Evolutionary conservation across 2,797 vertebrate species (phyloP).

Genomic region (Sarcophilus harrisii): DNA sequence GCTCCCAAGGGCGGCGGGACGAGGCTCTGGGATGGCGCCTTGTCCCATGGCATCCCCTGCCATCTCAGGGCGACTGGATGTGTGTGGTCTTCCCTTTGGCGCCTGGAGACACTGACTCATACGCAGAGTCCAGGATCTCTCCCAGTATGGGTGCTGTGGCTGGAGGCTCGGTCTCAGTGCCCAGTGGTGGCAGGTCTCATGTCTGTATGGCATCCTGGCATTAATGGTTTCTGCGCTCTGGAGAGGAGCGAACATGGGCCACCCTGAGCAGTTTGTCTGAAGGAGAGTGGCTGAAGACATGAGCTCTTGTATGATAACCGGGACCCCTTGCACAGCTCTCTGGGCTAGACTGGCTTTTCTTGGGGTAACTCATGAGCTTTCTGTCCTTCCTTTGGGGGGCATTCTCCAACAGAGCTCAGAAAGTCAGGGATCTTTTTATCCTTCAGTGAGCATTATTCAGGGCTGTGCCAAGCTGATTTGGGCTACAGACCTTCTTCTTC

Average conservation of each 20-base stretch:
- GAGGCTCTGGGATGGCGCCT: fast-evolving
- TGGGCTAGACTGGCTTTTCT: background rate
- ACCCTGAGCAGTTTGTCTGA: background rate
- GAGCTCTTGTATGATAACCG: background rate
- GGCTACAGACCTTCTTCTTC: background rate
- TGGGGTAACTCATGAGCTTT: background rate
- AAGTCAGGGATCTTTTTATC: background rate
- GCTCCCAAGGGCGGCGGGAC: background rate
- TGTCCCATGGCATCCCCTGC: background rate
- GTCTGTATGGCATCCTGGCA: conserved; percentile 77
- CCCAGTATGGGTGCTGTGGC: no score
- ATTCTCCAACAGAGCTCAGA: background rate
- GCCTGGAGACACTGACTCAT: background rate
- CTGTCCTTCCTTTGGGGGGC: background rate
- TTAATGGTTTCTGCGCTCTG: conserved; percentile 74
- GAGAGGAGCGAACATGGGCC: conserved; percentile 55
- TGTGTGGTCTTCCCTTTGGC: background rate
- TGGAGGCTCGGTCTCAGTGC: no score
- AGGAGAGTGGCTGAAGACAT: background rate
- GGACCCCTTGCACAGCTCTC: fast-evolving
- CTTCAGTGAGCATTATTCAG: background rate
- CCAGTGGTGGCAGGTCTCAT: conserved; percentile 60
- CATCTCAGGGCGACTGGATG: background rate
- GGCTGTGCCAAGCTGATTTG: background rate
- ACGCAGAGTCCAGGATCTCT: conserved; percentile 9